Evolutionary conservation across 2,888 invertebrate genomes (phyloP), one percentile per base, ranked within the genome.

Genomic region (Zele albiditarsus): DNA sequence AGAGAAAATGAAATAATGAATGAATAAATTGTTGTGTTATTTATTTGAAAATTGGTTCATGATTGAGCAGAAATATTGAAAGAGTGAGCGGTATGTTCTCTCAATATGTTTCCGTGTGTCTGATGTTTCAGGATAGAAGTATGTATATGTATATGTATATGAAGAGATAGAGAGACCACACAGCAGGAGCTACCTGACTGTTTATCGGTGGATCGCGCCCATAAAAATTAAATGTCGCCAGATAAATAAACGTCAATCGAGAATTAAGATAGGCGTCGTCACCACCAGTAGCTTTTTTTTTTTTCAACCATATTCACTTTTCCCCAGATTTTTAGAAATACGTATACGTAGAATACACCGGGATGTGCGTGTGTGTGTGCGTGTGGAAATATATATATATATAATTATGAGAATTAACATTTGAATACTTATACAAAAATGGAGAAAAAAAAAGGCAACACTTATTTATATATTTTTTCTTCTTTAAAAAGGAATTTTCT

Each of bases 231-330:
- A 88, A 86, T 85, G 85, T 84, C 86, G 85, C 83, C 85, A 87
- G 88, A 89, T 88, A 89, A 88, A 88, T 88, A 88, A 88, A 87
- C 85, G 88, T 85, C 88, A 86, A 86, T 86, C 83, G 86, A 82
- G 85, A 87, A 87, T 87, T 86, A 85, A 86, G 87, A 87, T 86
- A 86, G 86, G 86, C 82, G 81, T 82, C 78, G 79, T 76, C 79
- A 77, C 76, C 74, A 74, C 76, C 74, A 74, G 77, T 79, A 79
- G 75, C 76, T 70, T 74, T 38, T 38, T 53, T 63, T 65, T 73
- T 58, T 27, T 53, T 68, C 25, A 28, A 58, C 58, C 46, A 67
- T 73, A 42, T 53, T 73, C 60, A 42, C 68, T 68, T 67, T 73
- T 73, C 23, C 14, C 42, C 28, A 23, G 31, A 33, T 23, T 33